Conservation (phyloP, 2,797 vertebrate species). For the Helarctos malayanus region DNA sequence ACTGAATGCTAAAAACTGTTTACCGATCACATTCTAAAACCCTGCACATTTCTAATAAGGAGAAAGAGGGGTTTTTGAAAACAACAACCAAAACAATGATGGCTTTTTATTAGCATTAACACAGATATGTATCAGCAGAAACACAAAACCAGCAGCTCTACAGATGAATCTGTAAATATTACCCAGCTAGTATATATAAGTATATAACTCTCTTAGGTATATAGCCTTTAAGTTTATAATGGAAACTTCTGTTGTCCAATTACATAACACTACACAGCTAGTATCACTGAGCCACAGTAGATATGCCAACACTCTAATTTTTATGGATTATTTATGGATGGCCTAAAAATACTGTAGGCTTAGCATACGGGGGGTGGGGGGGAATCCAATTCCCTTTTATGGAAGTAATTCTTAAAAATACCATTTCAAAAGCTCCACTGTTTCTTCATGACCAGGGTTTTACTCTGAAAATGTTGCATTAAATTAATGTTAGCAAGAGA, state of each 20-base stretch:
- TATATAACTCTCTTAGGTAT: neutral
- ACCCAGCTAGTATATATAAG: neutral
- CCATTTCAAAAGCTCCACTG: neutral
- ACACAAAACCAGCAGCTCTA: neutral
- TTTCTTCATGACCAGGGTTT: constrained; percentile 22
- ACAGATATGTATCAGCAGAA: neutral
- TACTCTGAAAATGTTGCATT: constrained; percentile 39
- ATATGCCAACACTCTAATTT: neutral
- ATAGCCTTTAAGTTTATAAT: neutral
- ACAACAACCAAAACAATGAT: neutral
- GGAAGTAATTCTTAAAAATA: neutral
- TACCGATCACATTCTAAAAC: neutral
- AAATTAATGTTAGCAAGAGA: constrained; percentile 32
- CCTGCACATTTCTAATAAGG: neutral
- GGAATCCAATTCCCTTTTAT: neutral
- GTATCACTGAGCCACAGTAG: neutral
- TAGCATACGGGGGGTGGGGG: neutral
- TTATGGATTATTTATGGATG: constrained; percentile 3
- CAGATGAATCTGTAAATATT: neutral
- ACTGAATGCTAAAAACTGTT: neutral
- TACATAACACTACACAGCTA: neutral
- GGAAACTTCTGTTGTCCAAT: neutral
- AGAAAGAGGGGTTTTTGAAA: neutral
- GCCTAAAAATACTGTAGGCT: neutral
- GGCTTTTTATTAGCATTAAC: neutral